Conservation (phyloP, 1,140 invertebrate species). For the Lysiphlebus fabarum region DNA sequence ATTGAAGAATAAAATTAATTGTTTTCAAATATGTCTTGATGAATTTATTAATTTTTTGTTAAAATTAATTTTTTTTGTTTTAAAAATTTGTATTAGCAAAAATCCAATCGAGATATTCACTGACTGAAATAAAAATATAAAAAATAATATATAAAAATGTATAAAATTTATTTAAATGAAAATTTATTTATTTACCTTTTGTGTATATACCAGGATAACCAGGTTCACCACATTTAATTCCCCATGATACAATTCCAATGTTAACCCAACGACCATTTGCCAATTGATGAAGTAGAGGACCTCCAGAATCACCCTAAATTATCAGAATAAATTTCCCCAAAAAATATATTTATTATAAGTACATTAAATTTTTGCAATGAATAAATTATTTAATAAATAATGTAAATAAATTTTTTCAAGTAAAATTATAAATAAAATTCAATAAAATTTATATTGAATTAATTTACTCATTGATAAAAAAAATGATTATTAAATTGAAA, state of each 20-base stretch:
- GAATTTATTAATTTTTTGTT: not conserved
- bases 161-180: too few species aligned
- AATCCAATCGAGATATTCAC: conserved; percentile 72
- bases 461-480: too few species aligned
- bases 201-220: conserved; percentile 71
- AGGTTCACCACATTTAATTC: conserved; percentile 67
- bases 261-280: conserved; percentile 69
- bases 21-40: conserved; percentile 31
- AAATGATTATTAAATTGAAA: too few species aligned
- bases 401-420: too few species aligned
- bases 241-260: conserved; percentile 82
- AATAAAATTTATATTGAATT: too few species aligned
- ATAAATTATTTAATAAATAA: too few species aligned
- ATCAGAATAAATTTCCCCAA: too few species aligned
- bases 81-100: conserved; percentile 62
- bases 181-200: conserved; percentile 31
- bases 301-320: conserved; percentile 76
- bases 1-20: conserved; percentile 45
- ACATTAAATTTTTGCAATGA: too few species aligned
- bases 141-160: too few species aligned
- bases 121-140: conserved; percentile 47
- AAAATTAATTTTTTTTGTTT: conserved; percentile 11
- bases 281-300: conserved; percentile 71
- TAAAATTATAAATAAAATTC: too few species aligned
- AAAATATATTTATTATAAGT: not conserved